A percentile compares a stretch with the other conserved stretches of the same genome.
Conservation (phyloP, 2,113 vertebrate genomes). For the Elaphurus davidianus region DNA sequence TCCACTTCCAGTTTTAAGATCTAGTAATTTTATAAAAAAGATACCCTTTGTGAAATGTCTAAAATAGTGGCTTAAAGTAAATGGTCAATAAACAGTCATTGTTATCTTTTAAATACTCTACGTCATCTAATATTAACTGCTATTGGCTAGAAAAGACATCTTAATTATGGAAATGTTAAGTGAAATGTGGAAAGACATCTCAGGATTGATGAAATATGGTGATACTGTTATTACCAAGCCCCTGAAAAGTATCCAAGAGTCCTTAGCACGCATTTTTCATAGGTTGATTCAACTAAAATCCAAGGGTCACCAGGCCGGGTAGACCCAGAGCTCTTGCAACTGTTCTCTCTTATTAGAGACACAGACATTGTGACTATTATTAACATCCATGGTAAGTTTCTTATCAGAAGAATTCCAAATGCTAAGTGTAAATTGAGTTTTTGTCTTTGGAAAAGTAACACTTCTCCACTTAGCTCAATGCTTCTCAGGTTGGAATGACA, state of each 20-base stretch:
- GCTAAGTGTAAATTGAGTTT: constrained; percentile 18
- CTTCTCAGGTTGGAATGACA: constrained; percentile 50
- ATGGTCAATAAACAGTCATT: not conserved
- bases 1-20: not conserved
- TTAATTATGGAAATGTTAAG: not conserved
- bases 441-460: constrained; percentile 41
- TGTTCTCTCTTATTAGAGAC: not conserved
- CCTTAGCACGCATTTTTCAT: not conserved
- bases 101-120: not conserved
- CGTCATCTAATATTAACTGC: not conserved
- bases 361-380: not conserved
- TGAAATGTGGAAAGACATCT: not conserved
- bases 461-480: constrained; percentile 23
- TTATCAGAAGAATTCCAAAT: not conserved
- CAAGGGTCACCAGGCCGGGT: not conserved
- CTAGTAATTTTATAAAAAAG: not conserved
- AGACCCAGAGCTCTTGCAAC: not conserved
- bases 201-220: not conserved
- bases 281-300: not conserved
- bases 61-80: not conserved
- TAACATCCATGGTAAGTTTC: not conserved
- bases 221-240: not conserved
- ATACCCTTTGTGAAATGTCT: not conserved
- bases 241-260: not conserved
- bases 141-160: not conserved